A percentile compares a stretch with the other conserved stretches of the same genome.
Conservation (phyloP, 2,797 vertebrate species). For the Kryptopterus vitreolus region DNA sequence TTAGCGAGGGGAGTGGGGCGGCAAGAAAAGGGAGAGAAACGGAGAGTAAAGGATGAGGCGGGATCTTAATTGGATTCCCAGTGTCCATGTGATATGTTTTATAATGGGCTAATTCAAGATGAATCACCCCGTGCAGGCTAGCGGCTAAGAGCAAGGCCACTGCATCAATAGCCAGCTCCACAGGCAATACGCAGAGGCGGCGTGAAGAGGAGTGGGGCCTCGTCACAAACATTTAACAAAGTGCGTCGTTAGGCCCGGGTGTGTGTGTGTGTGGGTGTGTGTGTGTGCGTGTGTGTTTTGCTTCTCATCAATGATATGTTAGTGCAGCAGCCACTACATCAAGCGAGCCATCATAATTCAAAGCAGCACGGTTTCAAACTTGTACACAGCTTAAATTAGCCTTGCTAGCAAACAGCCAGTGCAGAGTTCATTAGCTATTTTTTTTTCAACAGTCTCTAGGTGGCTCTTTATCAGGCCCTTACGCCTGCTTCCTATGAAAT, state of each 20-base stretch:
- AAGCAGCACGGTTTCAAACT: conserved; percentile 66
- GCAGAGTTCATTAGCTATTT: conserved; percentile 15
- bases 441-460: background rate
- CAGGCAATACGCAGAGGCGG: conserved; percentile 65
- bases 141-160: conserved; percentile 61
- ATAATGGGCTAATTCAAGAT: conserved; percentile 76
- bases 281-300: conserved; percentile 28
- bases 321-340: conserved; percentile 71
- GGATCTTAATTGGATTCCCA: conserved; percentile 73
- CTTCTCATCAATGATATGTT: conserved; percentile 58
- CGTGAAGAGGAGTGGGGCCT: conserved; percentile 70
- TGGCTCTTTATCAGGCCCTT: background rate
- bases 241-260: conserved; percentile 63
- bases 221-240: conserved; percentile 50
- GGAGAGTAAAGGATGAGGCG: conserved; percentile 61
- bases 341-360: conserved; percentile 76
- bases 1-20: conserved; percentile 64
- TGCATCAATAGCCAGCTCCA: conserved; percentile 70
- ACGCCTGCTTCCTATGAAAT: background rate
- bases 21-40: conserved; percentile 41
- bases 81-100: conserved; percentile 71
- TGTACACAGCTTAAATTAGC: conserved; percentile 49
- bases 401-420: conserved; percentile 60
- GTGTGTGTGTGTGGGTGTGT: background rate
- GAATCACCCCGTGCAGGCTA: conserved; percentile 70